A percentile compares a stretch with the other conserved stretches of the same genome.
phyloP scores from a whole-genome alignment of 1,140 invertebrate species.

The Scaptomyza montana region DNA sequence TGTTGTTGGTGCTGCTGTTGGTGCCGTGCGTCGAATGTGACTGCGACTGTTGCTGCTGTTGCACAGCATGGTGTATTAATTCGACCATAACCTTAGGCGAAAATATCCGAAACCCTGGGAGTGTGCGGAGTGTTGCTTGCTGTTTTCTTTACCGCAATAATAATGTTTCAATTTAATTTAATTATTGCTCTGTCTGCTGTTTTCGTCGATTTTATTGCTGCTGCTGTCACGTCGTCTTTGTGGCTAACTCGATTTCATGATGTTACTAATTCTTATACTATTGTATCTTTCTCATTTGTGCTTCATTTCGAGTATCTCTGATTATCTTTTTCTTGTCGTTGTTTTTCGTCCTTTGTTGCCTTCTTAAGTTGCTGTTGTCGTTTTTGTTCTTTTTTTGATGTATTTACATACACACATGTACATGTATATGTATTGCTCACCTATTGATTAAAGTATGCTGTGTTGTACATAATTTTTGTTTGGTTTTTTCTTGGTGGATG shows the following conservation, averaged over 20 bases:
- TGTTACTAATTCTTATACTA: neutral
- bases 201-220: neutral
- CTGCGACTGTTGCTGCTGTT: constrained; percentile 21
- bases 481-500: constrained; percentile 51
- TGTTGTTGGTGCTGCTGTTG: constrained; percentile 22
- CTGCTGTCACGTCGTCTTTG: neutral
- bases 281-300: constrained; percentile 3
- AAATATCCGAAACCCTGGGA: neutral
- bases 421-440: neutral
- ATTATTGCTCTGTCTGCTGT: constrained; percentile 1
- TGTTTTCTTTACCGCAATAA: constrained; percentile 12
- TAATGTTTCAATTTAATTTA: constrained; percentile 26
- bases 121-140: neutral
- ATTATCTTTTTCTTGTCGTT: neutral
- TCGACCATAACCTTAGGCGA: constrained; percentile 34
- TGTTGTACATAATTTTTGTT: constrained; percentile 2
- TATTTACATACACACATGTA: constrained; percentile 13
- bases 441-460: constrained; percentile 2
- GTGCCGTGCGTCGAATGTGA: neutral
- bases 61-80: constrained; percentile 39
- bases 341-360: too few species aligned
- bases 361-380: neutral
- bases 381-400: neutral
- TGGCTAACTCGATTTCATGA: constrained; percentile 2
- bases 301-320: neutral